phyloP scores from a whole-genome alignment of 2,888 invertebrate species.

The Dicyrtomina minuta region DNA sequence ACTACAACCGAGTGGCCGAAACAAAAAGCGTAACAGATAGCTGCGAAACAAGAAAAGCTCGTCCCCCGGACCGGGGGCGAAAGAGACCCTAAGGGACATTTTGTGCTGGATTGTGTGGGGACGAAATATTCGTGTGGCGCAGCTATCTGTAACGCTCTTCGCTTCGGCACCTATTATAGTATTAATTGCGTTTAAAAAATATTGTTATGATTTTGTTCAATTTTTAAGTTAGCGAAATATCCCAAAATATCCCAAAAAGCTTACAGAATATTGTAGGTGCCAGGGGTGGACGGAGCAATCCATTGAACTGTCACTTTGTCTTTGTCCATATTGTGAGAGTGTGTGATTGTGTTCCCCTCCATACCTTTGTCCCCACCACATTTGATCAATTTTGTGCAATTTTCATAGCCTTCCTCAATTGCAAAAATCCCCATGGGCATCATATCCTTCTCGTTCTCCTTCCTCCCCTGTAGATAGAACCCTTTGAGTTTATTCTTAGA shows the following conservation, averaged over 20 bases:
- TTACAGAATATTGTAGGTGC: constrained; percentile 31
- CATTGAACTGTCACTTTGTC: constrained; percentile 19
- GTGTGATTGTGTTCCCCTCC: constrained; percentile 58
- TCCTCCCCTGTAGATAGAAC: constrained; percentile 63
- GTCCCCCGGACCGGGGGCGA: too few species aligned
- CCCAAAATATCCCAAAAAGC: background rate
- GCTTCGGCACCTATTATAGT: too few species aligned
- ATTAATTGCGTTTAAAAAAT: too few species aligned
- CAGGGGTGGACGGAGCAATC: constrained; percentile 27
- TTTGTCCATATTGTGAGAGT: constrained; percentile 14
- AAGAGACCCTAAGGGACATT: too few species aligned
- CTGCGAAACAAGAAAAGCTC: too few species aligned
- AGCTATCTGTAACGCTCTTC: too few species aligned
- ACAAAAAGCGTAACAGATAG: background rate
- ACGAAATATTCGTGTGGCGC: too few species aligned
- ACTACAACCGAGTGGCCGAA: background rate
- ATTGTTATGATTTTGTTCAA: background rate
- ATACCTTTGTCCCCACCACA: constrained; percentile 59
- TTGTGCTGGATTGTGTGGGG: too few species aligned
- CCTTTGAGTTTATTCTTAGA: constrained; percentile 65
- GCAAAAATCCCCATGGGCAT: constrained; percentile 61
- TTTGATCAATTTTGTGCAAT: constrained; percentile 64
- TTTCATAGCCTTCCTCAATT: constrained; percentile 60
- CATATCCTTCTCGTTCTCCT: constrained; percentile 58
- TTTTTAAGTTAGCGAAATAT: background rate